Evolutionary conservation across 2,113 vertebrate genomes (phyloP).

Genomic region (Hassar affinis): DNA sequence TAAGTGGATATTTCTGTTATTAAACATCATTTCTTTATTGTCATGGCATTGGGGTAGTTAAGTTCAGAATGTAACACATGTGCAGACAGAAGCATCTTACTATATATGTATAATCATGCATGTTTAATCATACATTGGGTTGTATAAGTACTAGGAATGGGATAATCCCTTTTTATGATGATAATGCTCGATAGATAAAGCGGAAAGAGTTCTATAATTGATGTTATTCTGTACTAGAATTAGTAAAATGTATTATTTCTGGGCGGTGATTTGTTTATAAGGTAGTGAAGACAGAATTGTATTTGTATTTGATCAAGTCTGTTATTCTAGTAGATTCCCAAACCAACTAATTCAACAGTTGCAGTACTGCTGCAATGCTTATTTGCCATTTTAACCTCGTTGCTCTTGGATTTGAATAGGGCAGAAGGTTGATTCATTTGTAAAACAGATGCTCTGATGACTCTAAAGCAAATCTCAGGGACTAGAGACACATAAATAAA

Average conservation of each 20-base stretch:
- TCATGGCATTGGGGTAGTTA: neutral
- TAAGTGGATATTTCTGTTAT: neutral
- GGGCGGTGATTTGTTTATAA: neutral
- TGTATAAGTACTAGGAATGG: neutral
- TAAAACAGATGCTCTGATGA: neutral
- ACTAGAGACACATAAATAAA: neutral
- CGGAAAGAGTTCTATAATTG: neutral
- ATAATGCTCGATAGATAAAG: neutral
- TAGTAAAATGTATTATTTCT: neutral
- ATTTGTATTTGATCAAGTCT: too few species aligned
- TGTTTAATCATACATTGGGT: neutral
- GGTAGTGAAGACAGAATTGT: neutral
- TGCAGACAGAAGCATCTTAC: neutral
- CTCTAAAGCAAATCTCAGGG: neutral
- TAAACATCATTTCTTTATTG: neutral
- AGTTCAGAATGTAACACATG: neutral
- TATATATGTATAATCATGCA: neutral
- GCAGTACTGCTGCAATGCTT: neutral
- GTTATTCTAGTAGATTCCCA: neutral
- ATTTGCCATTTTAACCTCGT: neutral
- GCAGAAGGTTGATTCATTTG: neutral
- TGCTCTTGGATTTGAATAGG: neutral
- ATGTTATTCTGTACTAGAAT: neutral
- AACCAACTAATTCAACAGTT: neutral
- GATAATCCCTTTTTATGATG: neutral